Evolutionary conservation across 1,140 invertebrate species (phyloP), one percentile per base, ranked within the genome.

Genomic region (Lethrus apterus): DNA sequence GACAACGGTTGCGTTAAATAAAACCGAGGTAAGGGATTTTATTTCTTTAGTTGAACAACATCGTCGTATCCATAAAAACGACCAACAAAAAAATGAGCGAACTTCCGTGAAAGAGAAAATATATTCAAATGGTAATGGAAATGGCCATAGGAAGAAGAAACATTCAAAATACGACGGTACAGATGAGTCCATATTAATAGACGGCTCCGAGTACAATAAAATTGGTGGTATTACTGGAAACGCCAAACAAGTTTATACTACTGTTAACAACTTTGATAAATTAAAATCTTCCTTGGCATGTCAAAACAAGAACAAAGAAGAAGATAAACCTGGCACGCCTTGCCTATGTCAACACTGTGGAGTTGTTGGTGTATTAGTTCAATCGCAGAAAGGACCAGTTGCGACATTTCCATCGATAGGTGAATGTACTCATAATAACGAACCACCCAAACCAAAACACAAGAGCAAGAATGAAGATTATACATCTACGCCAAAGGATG

Each of bases 341-440:
- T 55, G 54, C 14, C 26, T 50, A 20, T 55, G 54, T 32, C 54
- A 55, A 44, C 50, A 55, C 19, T 55, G 54, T 20, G 54, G 50
- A n/a, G 49, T 55, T 46, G 45, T 55, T 7, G 50, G 51, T 2
- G 43, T 55, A 3, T 21, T 55, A 24, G 32, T 55, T 1, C 50
- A 55, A 43, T 55, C 54, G 11, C 50, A 55, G 23, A 55, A 55
- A 42, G 11, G 50, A 24, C 50, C 50, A 4, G 38, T 51, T 14
- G 36, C 45, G 11, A 23, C 46, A 2, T 44, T 44, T 20, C 24
- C 23, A 13, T 35, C 46, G 1, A 44, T 45, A 10, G 42, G 38
- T 0, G 38, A 50, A 24, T 52, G 41, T n/a, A 13, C 2, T 18
- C 14, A 17, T 11, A 35, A 13, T 9, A 20, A 18, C 17, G 38